Base-by-base conservation (phyloP, 2,113 vertebrate genomes). In the Leptodactylus fuscus region DNA sequence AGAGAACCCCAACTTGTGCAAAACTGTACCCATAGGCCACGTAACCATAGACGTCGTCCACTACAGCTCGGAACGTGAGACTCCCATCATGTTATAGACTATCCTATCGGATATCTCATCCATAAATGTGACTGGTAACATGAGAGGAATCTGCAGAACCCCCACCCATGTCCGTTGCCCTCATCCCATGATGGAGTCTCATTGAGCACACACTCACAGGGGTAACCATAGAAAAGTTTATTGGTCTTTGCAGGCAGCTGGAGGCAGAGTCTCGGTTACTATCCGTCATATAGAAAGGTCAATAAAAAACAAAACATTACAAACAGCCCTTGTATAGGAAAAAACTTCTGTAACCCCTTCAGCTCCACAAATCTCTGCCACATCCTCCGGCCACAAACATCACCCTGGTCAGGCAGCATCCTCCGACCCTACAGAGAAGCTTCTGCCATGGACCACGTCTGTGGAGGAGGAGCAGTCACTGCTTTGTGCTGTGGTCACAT, bases 191-290 rank as follows among this genome's bases (percentile, higher is more conserved):
- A n/a, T n/a, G n/a, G n/a, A n/a, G n/a, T n/a, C n/a, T n/a, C n/a
- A 41, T 8, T 41, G 38, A 41, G 38, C 38, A 41, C n/a, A n/a
- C n/a, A n/a, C n/a, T n/a, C 60, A 44, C 22, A n/a, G 0, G 15
- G 62, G 16, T 13, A n/a, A 24, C 62, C 46, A 53, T 82, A 82
- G 15, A 82, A 82, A 82, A 53, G 81, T 82, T 82, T 82, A 71
- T 82, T 82, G 10, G 79, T 81, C 27, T 51, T 38, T 49, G 62
- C 80, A 44, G 62, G 65, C 48, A 44, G 80, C 58, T 62, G 58
- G 27, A 51, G 44, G 44, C 79, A 32, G 46, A n/a, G 15, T 79
- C 49, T 60, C 34, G 71, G 74, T 27, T 58, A 65, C 10, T 44
- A 36, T 81, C 80, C 7, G 38, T 29, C 11, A 20, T 70, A 11